phyloP scores from a whole-genome alignment of 1,140 invertebrate genomes.

The Atta colombica region DNA sequence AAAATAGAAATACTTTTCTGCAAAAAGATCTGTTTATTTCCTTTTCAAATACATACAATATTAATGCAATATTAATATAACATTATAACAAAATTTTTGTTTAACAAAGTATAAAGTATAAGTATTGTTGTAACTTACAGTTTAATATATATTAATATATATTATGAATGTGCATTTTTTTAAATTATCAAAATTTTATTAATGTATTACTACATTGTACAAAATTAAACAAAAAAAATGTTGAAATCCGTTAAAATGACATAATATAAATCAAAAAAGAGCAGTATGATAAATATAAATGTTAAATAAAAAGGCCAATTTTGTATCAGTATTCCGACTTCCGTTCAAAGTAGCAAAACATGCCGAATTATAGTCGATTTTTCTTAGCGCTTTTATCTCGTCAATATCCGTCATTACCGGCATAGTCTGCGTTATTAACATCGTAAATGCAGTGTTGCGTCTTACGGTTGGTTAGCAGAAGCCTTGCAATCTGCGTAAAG shows the following conservation, averaged over 20 bases:
- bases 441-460: constrained; percentile 40
- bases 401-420: constrained; percentile 51
- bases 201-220: not conserved
- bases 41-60: not conserved
- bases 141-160: not conserved
- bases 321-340: not conserved
- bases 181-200: not conserved
- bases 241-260: not conserved
- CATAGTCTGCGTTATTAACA: constrained; percentile 57
- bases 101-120: not conserved
- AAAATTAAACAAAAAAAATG: not conserved
- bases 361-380: constrained; percentile 20
- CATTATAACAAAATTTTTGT: not conserved
- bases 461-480: constrained; percentile 45
- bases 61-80: not conserved
- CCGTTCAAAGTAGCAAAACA: not conserved
- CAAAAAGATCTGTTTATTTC: not conserved
- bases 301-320: not conserved
- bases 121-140: not conserved
- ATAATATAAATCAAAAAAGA: not conserved
- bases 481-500: constrained; percentile 68
- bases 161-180: not conserved
- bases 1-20: not conserved
- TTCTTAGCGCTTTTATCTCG: constrained; percentile 28
- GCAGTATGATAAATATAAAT: not conserved